Evolutionary conservation across 2,113 vertebrate genomes (phyloP).

Genomic region (Macaca mulatta): DNA sequence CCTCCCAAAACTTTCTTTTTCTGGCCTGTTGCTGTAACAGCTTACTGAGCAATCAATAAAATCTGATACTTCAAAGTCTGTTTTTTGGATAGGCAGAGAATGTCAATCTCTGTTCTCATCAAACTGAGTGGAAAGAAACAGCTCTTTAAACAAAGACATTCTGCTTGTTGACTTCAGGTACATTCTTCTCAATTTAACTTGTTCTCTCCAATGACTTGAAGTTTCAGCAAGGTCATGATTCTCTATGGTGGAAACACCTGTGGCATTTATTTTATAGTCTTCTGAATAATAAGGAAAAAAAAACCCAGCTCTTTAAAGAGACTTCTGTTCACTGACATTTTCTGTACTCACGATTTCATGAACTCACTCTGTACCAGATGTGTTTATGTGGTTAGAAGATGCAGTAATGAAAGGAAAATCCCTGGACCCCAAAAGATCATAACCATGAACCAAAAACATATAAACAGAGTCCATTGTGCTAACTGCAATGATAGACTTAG

Average conservation of each 20-base stretch:
- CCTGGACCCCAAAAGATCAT: neutral
- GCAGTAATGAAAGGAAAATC: neutral
- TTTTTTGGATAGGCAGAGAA: neutral
- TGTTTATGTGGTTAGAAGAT: neutral
- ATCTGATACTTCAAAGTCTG: neutral
- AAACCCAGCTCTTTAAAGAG: neutral
- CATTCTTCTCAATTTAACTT: conserved; percentile 1
- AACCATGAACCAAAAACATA: neutral
- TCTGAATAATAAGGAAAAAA: neutral
- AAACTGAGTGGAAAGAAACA: neutral
- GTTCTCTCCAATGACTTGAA: neutral
- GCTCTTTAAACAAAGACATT: neutral
- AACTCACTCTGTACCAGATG: neutral
- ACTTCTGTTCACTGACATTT: neutral
- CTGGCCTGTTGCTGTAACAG: neutral
- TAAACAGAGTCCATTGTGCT: neutral
- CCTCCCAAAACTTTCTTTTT: neutral
- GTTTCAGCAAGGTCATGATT: neutral
- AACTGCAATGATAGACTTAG: neutral
- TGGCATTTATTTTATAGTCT: neutral
- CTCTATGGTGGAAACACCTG: neutral
- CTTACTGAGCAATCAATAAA: neutral
- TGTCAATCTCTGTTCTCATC: neutral
- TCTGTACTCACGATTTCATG: neutral
- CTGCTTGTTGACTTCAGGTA: neutral